Conservation (phyloP, 2,888 invertebrate genomes). For the Limulus polyphemus region DNA sequence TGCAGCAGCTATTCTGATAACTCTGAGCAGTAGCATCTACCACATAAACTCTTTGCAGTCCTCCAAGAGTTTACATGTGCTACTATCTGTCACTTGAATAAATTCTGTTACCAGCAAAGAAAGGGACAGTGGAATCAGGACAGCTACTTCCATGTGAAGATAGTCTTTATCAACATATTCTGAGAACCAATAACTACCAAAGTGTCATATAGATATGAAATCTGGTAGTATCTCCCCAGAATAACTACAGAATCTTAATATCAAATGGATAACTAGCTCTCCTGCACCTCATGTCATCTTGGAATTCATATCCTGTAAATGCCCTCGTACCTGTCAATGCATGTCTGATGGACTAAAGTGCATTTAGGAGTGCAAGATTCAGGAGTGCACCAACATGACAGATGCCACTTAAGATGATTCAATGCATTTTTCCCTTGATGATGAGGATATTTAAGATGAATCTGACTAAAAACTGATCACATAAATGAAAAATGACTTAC, state of each 20-base stretch:
- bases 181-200: background rate
- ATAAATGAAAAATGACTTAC: too few relatives aligned
- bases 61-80: too few relatives aligned
- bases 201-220: background rate
- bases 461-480: too few relatives aligned
- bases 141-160: background rate
- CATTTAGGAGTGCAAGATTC: background rate
- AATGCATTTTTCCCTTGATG: too few relatives aligned
- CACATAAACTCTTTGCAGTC: too few relatives aligned
- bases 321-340: background rate
- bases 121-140: background rate
- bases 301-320: background rate
- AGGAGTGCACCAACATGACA: too few relatives aligned
- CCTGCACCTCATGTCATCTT: background rate
- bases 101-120: background rate
- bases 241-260: background rate
- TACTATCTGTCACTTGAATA: too few relatives aligned
- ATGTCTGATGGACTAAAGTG: background rate
- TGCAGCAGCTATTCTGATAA: too few relatives aligned
- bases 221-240: background rate
- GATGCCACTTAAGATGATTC: too few relatives aligned
- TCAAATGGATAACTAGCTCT: background rate
- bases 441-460: too few relatives aligned
- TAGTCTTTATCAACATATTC: background rate
- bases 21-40: too few relatives aligned